Conservation (phyloP, 1,140 invertebrate species). For the Melipona quadrifasciata region DNA sequence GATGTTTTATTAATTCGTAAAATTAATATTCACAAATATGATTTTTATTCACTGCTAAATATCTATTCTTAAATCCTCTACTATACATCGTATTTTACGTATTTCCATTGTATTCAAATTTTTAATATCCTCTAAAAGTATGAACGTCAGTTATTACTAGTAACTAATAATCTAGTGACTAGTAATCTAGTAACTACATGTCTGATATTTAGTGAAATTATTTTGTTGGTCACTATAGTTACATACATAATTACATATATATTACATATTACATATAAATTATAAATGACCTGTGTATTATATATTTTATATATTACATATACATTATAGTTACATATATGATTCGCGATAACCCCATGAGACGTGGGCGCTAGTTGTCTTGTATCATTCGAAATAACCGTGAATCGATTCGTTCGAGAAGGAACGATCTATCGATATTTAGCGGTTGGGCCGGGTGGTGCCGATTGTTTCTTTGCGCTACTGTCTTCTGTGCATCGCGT, state of each 20-base stretch:
- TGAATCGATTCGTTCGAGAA: slow-evolving; percentile 9
- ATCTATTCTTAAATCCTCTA: neutral
- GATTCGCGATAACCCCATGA: slow-evolving; percentile 58
- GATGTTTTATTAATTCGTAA: neutral
- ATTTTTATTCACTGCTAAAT: neutral
- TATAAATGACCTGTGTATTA: no score
- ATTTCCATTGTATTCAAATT: neutral
- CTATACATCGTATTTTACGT: neutral
- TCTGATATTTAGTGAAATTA: no score
- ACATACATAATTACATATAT: no score
- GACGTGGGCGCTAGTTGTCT: slow-evolving; percentile 76
- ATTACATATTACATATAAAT: no score
- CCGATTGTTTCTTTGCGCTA: neutral
- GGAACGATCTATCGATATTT: neutral
- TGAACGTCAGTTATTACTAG: neutral
- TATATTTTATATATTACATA: no score
- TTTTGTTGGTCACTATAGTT: no score
- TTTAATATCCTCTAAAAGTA: neutral
- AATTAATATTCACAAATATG: neutral
- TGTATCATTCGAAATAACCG: slow-evolving; percentile 64
- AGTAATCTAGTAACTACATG: no score
- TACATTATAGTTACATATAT: neutral
- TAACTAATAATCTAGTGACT: neutral
- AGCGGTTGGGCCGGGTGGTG: slow-evolving; percentile 18
- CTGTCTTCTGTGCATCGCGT: neutral